These are phyloP conservation scores for Vanessa atalanta DNA, from an alignment of 1,140 invertebrate genomes.

Conservation along the genomic window DNA sequence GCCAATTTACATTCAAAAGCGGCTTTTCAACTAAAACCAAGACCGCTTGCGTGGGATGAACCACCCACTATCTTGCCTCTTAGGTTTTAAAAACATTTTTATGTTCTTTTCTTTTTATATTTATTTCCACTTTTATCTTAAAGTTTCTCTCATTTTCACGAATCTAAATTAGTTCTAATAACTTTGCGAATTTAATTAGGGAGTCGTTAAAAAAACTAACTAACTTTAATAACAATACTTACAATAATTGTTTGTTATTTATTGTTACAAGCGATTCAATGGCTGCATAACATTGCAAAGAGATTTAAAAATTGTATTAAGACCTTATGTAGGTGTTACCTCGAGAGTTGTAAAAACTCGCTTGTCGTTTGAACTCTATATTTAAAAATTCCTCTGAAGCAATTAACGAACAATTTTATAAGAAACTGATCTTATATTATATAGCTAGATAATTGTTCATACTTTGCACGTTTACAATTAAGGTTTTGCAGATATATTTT, in stretches of 20 bases:
- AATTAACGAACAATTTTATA: constrained; percentile 4
- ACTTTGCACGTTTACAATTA: not conserved
- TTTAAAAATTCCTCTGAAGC: not conserved
- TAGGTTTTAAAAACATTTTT: constrained; percentile 20
- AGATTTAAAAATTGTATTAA: not conserved
- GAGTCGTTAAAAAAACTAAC: too few species aligned
- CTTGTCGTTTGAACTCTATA: not conserved
- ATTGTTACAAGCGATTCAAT: too few species aligned
- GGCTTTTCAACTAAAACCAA: constrained; percentile 29
- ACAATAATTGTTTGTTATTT: too few species aligned
- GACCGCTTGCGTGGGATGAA: constrained; percentile 21
- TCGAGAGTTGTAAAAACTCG: not conserved
- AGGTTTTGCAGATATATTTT: not conserved
- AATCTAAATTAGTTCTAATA: too few species aligned
- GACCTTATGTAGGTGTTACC: not conserved
- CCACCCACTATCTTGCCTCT: constrained; percentile 20
- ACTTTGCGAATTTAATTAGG: too few species aligned
- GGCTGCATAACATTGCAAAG: too few species aligned
- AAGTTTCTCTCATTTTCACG: too few species aligned
- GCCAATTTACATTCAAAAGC: constrained; percentile 32
- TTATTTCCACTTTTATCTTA: not conserved
- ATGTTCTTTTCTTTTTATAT: constrained; percentile 8
- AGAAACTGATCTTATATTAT: not conserved
- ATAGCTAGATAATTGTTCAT: too few species aligned
- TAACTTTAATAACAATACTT: too few species aligned